Evolutionary conservation across 2,113 vertebrate species (phyloP).

Genomic region (Motacilla tschutschensis): DNA sequence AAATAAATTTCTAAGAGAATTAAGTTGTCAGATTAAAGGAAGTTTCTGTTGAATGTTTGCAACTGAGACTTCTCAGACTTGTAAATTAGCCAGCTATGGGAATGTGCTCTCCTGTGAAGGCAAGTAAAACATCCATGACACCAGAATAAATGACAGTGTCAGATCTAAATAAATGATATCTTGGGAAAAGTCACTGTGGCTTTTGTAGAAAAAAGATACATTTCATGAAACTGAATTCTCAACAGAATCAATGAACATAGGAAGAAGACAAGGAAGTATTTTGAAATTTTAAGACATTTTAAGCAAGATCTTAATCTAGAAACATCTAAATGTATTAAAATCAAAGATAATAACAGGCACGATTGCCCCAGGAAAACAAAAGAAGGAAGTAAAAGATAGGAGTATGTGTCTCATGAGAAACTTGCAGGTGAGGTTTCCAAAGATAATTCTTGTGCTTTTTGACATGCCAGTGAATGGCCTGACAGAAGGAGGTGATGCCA

Average conservation of each 20-base stretch:
- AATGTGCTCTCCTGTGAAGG: not conserved
- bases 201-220: not conserved
- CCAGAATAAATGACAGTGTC: not conserved
- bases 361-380: not conserved
- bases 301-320: not conserved
- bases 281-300: not conserved
- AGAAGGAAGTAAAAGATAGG: not conserved
- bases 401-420: not conserved
- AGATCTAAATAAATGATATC: not conserved
- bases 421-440: not conserved
- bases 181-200: not conserved
- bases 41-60: conserved; percentile 6
- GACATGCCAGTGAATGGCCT: not conserved
- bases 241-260: not conserved
- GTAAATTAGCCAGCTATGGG: conserved; percentile 10
- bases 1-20: conserved; percentile 35
- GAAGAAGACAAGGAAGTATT: not conserved
- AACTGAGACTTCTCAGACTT: not conserved
- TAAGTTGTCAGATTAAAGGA: conserved; percentile 31
- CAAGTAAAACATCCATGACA: not conserved
- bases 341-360: not conserved
- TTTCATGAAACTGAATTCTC: not conserved
- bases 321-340: not conserved
- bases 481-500: not conserved
- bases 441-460: not conserved